phyloP scores from a whole-genome alignment of 1,140 invertebrate genomes.

The Papilio aristodemus region DNA sequence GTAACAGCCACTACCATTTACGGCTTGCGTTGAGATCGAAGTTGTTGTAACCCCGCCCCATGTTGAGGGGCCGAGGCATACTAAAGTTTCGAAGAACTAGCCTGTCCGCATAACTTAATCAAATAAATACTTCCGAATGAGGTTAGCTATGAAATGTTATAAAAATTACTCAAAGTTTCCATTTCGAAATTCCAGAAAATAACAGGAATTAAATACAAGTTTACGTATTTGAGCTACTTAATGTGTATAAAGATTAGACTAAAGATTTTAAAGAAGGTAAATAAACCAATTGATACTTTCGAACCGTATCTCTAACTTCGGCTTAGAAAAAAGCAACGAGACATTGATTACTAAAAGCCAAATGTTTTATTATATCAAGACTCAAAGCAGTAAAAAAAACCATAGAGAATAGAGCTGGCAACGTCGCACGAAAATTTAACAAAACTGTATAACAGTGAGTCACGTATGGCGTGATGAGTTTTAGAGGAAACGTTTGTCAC shows the following conservation, averaged over 20 bases:
- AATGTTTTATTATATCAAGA: slow-evolving; percentile 28
- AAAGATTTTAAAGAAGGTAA: neutral
- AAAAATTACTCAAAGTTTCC: neutral
- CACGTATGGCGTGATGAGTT: slow-evolving; percentile 67
- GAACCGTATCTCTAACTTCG: slow-evolving; percentile 3
- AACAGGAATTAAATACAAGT: neutral
- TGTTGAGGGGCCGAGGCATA: slow-evolving; percentile 37
- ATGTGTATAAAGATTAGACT: neutral
- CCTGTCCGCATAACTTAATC: slow-evolving; percentile 6
- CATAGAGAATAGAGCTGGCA: slow-evolving; percentile 41
- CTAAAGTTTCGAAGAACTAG: slow-evolving; percentile 33
- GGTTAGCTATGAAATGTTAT: neutral
- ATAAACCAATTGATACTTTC: neutral
- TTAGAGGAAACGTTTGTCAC: slow-evolving; percentile 66
- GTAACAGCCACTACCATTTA: slow-evolving; percentile 57
- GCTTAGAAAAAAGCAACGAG: neutral
- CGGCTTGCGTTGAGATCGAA: slow-evolving; percentile 43
- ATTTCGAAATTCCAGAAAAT: no score
- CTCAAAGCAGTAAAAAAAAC: slow-evolving; percentile 34
- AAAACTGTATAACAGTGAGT: slow-evolving; percentile 62
- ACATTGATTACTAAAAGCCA: slow-evolving; percentile 25
- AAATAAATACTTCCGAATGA: slow-evolving; percentile 23
- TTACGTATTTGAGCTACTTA: neutral
- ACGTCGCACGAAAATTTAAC: slow-evolving; percentile 57
- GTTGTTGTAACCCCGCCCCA: slow-evolving; percentile 40